Conservation (phyloP, 35 echinoderm and acorn worm genomes). For the Apostichopus parvimensis region DNA sequence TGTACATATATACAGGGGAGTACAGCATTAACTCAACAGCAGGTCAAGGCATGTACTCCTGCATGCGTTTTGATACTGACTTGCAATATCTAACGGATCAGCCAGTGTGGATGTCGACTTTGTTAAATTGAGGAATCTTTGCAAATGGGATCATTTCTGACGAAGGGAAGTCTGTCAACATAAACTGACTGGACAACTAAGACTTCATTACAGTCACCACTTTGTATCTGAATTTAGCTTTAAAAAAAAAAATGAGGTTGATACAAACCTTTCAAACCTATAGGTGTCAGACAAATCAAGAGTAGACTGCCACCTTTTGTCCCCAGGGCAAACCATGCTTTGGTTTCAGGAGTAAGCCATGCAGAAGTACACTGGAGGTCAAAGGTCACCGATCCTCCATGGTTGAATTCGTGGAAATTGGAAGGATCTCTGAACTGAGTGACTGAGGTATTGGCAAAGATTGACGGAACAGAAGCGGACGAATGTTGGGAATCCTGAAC, state of each 20-base stretch:
- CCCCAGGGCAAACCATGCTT: slow-evolving; percentile 88
- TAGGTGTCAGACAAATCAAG: slow-evolving; percentile 77
- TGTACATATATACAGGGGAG: not conserved
- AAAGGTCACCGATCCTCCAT: slow-evolving; percentile 64
- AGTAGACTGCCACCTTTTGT: slow-evolving; percentile 72
- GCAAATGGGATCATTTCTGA: too few species aligned
- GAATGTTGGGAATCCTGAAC: slow-evolving; percentile 56
- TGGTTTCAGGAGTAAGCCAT: slow-evolving; percentile 85
- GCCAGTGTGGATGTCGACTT: too few species aligned
- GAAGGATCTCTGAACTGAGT: slow-evolving; percentile 79
- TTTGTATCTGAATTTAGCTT: too few species aligned
- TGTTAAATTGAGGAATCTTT: too few species aligned
- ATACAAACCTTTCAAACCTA: slow-evolving; percentile 79
- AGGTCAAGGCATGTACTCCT: too few species aligned
- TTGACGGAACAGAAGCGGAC: slow-evolving; percentile 56
- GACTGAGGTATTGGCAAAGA: slow-evolving; percentile 92
- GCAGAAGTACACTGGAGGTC: slow-evolving; percentile 84
- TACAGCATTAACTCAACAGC: too few species aligned
- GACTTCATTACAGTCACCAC: too few species aligned
- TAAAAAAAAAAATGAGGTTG: too few species aligned
- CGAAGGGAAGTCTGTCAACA: too few species aligned
- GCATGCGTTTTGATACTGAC: too few species aligned
- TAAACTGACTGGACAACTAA: too few species aligned
- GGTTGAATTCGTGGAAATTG: slow-evolving; percentile 82
- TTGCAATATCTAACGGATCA: too few species aligned